Percentiles rank a stretch among this genome's conserved stretches.
Conservation (phyloP, 1,140 invertebrate species). For the Eupeodes corollae region DNA sequence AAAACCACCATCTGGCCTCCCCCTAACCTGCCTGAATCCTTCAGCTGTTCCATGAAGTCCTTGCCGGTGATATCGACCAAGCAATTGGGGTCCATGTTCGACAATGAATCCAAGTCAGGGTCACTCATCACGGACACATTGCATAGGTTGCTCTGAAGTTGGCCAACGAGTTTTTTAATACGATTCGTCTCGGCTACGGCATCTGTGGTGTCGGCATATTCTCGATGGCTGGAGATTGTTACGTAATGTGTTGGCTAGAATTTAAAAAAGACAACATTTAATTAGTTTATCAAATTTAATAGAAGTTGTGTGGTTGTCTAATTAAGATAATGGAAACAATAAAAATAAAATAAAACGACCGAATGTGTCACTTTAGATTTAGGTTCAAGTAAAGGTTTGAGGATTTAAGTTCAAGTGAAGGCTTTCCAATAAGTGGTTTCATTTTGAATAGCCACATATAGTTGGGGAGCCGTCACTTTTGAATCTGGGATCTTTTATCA, state of each 20-base stretch:
- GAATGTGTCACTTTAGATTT: too few species aligned
- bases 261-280: too few species aligned
- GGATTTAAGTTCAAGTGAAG: too few species aligned
- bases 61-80: slow-evolving; percentile 67
- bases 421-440: too few species aligned
- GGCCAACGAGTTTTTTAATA: slow-evolving; percentile 54
- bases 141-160: slow-evolving; percentile 63
- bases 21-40: slow-evolving; percentile 64
- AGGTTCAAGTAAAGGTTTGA: too few species aligned
- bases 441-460: too few species aligned
- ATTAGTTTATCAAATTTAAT: too few species aligned
- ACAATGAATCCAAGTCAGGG: slow-evolving; percentile 64
- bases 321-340: too few species aligned
- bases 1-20: neutral
- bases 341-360: too few species aligned
- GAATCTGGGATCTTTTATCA: too few species aligned
- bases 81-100: slow-evolving; percentile 76
- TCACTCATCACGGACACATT: slow-evolving; percentile 71
- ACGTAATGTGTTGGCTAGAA: slow-evolving; percentile 36
- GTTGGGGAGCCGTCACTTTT: too few species aligned
- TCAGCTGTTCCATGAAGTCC: slow-evolving; percentile 69
- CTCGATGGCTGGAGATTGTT: slow-evolving; percentile 39
- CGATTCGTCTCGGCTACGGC: slow-evolving; percentile 46
- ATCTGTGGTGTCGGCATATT: slow-evolving; percentile 57
- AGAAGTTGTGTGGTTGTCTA: too few species aligned